A percentile compares a stretch with the other conserved stretches of the same genome.
Evolutionary conservation across 2,797 vertebrate species (phyloP).

Genomic region (Leptodactylus fallax): DNA sequence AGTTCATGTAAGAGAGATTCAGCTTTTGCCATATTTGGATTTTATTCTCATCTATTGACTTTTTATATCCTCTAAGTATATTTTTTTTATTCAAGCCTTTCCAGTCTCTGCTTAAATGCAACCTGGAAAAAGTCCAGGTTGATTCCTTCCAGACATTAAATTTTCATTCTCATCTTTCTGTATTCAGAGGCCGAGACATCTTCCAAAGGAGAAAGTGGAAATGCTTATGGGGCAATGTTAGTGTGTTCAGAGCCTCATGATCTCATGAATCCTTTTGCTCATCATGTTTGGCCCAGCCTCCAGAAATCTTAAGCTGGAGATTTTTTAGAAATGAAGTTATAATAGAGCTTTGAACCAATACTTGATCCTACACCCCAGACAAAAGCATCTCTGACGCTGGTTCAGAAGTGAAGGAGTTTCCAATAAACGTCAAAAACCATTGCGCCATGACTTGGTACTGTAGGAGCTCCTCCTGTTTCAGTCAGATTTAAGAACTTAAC

Average conservation of each 20-base stretch:
- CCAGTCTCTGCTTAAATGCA: background rate
- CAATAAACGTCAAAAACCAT: no score
- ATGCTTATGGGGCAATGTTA: background rate
- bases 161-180: background rate
- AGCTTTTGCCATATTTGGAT: background rate
- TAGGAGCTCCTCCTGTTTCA: no score
- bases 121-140: background rate
- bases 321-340: no score
- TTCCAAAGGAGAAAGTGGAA: background rate
- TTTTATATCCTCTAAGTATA: no score
- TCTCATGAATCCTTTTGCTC: background rate
- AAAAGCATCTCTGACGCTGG: background rate
- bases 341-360: no score
- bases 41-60: background rate
- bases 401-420: no score
- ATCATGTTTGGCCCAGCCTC: background rate
- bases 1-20: no score
- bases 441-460: no score
- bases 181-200: background rate
- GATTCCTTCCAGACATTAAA: background rate
- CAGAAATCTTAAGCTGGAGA: background rate
- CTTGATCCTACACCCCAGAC: background rate
- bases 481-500: no score
- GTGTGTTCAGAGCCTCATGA: background rate
- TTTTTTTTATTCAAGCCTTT: background rate